These are phyloP conservation scores for Suncus etruscus DNA, from an alignment of 2,113 vertebrate species.

Conservation along the genomic window DNA sequence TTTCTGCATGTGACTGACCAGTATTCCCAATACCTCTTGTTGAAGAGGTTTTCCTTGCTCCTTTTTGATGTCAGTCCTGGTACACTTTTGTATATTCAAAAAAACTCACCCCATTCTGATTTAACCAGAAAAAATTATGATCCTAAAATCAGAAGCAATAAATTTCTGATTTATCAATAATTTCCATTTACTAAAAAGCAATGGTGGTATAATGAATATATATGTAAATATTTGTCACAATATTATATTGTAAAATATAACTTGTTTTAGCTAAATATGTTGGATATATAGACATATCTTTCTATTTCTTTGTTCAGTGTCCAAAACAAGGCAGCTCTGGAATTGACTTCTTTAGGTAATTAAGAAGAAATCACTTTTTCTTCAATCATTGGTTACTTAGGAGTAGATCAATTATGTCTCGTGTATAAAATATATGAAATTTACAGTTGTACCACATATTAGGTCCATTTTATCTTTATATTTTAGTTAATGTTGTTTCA, in stretches of 20 bases:
- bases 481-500: conserved; percentile 14
- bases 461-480: neutral
- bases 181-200: neutral
- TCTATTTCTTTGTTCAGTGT: neutral
- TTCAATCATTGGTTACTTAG: neutral
- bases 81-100: neutral
- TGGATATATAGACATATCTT: neutral
- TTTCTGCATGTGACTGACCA: too few relatives aligned
- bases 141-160: neutral
- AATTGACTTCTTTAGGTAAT: neutral
- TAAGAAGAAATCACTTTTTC: neutral
- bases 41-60: too few relatives aligned
- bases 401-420: too few relatives aligned
- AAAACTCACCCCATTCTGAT: neutral
- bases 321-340: neutral
- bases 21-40: too few relatives aligned
- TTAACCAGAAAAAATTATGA: neutral
- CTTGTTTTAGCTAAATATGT: neutral
- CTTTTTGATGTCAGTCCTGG: neutral
- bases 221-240: neutral
- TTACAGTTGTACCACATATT: too few relatives aligned
- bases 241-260: neutral
- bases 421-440: too few relatives aligned
- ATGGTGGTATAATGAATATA: neutral
- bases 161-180: neutral